Percentiles rank a stretch among this genome's conserved stretches.
These are phyloP conservation scores for Ricordea florida DNA, from an alignment of 92 coral and sea anemone species.

Conservation along the genomic window DNA sequence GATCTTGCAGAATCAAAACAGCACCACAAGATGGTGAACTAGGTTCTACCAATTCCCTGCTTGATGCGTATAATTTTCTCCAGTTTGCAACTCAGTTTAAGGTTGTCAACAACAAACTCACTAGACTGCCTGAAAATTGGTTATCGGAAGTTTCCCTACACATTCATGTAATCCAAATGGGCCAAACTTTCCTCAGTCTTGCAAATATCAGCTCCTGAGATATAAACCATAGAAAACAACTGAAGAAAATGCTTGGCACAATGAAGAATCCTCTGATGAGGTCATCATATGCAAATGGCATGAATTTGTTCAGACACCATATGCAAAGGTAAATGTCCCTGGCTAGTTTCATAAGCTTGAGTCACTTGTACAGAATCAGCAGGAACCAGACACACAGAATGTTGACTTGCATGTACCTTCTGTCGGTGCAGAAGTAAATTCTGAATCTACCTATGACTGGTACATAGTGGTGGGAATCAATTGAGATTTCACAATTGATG, in stretches of 20 bases:
- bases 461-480: no score
- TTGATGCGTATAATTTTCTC: constrained; percentile 19
- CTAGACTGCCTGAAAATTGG: constrained; percentile 15
- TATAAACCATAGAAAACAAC: constrained; percentile 51
- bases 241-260: constrained; percentile 43
- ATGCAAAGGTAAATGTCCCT: constrained; percentile 40
- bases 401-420: no score
- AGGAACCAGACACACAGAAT: constrained; percentile 4
- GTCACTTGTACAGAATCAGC: constrained; percentile 19
- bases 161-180: constrained; percentile 58
- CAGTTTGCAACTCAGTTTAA: constrained; percentile 60
- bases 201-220: constrained; percentile 53
- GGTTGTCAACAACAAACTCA: constrained; percentile 30
- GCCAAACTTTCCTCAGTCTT: constrained; percentile 36
- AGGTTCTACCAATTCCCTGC: constrained; percentile 32
- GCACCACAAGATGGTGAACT: not conserved
- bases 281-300: constrained; percentile 27
- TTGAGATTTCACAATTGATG: no score
- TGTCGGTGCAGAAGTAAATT: no score
- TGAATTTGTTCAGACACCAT: constrained; percentile 35
- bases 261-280: constrained; percentile 34
- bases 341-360: constrained; percentile 54
- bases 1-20: constrained; percentile 47
- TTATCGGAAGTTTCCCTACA: constrained; percentile 50
- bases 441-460: no score